Evolutionary conservation across 1,140 invertebrate genomes (phyloP), one percentile per base, ranked within the genome.

Genomic region (Drosophila pallidifrons): DNA sequence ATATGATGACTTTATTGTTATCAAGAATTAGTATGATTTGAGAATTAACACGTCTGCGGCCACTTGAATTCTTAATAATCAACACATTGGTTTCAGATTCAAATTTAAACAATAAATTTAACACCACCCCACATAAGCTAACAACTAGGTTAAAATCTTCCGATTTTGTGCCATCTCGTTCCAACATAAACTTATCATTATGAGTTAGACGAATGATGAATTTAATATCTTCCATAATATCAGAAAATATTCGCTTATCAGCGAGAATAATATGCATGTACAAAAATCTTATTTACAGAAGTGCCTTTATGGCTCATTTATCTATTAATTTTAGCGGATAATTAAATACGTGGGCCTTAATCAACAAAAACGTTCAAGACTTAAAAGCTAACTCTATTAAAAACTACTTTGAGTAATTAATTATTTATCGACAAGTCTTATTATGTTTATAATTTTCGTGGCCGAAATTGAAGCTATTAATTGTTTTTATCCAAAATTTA

Each of bases 121-220:
- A 32, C 8, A 38, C 7, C 6, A 47, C 46, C 28, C 52, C 41
- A 16, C 16, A 13, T 55, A 47, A 67, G 11, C 5, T 25, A 28
- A 51, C 49, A 38, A 38, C 13, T 52, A 10, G 7, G 55, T 13
- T 43, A 66, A 32, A 52, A 51, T 59, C 70, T 67, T 73, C 70
- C 63, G 38, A 38, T 38, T 59, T 20, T 67, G 70, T 73, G 70
- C 70, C 64, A 68, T 68, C 46, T 13, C 49, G 32, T 28, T 58
- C 38, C 1, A 59, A 57, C 3, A 38, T 20, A 41, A 52, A 13
- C 30, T 30, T 2, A 45, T 30, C 2, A 11, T 38, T 25, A 20
- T 35, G n/a, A 52, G 52, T 52, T 13, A n/a, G 8, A 15, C 38
- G 46, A 55, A 58, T 45, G 35, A 58, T 45, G 16, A 52, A 35